These are phyloP conservation scores for Pleuronectes platessa DNA, from an alignment of 2,113 vertebrate species.

Conservation along the genomic window DNA sequence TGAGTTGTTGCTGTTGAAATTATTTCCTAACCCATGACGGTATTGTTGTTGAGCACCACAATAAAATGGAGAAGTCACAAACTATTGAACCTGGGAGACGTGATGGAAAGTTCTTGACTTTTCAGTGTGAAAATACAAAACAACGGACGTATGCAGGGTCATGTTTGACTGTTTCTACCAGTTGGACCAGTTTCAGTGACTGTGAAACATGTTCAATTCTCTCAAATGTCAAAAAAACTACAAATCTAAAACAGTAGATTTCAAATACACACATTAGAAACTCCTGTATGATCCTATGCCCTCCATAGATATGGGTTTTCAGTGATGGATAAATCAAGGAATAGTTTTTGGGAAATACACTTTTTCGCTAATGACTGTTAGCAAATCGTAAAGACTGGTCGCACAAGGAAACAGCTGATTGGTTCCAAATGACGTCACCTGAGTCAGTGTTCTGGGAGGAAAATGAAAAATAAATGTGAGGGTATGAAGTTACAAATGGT, in stretches of 20 bases:
- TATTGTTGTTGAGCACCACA: constrained; percentile 66
- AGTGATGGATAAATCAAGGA: not conserved
- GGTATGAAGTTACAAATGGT: no score
- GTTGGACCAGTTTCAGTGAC: not conserved
- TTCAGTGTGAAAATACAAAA: constrained; percentile 13
- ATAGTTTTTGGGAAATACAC: not conserved
- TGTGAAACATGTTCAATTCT: no score
- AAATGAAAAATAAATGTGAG: not conserved
- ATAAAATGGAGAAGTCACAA: constrained; percentile 68
- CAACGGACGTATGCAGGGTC: not conserved
- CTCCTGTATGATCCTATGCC: not conserved
- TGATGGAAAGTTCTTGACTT: constrained; percentile 42
- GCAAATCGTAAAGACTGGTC: no score
- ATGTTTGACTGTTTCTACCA: not conserved
- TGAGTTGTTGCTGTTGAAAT: constrained; percentile 68
- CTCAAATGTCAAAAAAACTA: no score
- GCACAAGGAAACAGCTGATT: not conserved
- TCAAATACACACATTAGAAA: not conserved
- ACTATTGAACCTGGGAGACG: constrained; percentile 47
- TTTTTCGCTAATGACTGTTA: not conserved
- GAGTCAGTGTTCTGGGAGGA: not conserved
- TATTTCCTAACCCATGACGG: constrained; percentile 59
- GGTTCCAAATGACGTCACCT: not conserved
- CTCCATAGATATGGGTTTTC: not conserved
- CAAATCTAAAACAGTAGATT: no score